These are phyloP conservation scores for Drosophila asahinai DNA, from an alignment of 1,140 invertebrate species.

Conservation along the genomic window DNA sequence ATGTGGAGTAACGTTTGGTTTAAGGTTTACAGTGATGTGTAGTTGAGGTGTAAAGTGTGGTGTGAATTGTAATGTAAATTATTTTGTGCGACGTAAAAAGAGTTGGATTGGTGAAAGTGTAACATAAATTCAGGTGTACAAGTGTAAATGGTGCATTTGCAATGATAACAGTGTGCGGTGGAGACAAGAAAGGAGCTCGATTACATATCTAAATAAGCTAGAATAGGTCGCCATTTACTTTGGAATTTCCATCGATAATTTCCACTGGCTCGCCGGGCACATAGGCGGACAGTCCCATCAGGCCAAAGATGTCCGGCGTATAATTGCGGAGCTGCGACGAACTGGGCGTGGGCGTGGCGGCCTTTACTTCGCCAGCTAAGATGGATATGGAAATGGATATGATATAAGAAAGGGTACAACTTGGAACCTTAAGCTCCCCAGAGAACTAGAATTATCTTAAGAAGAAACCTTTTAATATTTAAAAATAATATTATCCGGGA, in stretches of 20 bases:
- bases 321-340: slow-evolving; percentile 79
- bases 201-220: slow-evolving; percentile 52
- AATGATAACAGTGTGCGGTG: slow-evolving; percentile 19
- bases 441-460: too few relatives aligned
- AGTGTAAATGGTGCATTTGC: neutral
- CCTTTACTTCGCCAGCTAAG: slow-evolving; percentile 63
- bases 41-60: neutral
- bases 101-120: neutral
- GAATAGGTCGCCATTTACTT: slow-evolving; percentile 84
- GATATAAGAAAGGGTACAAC: too few relatives aligned
- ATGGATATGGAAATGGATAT: neutral
- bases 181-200: slow-evolving; percentile 46
- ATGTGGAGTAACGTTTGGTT: too few relatives aligned
- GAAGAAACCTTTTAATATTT: too few relatives aligned
- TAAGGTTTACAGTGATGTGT: too few relatives aligned
- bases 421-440: too few relatives aligned
- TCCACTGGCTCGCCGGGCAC: slow-evolving; percentile 85
- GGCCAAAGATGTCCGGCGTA: slow-evolving; percentile 85
- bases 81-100: too few relatives aligned
- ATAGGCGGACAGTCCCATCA: slow-evolving; percentile 85
- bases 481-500: too few relatives aligned
- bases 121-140: neutral
- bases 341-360: slow-evolving; percentile 80
- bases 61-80: neutral
- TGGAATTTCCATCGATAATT: slow-evolving; percentile 86